Percentiles rank a stretch among this genome's conserved stretches.
These are phyloP conservation scores for Ricordea florida DNA, from an alignment of 92 coral and sea anemone genomes.

Conservation along the genomic window DNA sequence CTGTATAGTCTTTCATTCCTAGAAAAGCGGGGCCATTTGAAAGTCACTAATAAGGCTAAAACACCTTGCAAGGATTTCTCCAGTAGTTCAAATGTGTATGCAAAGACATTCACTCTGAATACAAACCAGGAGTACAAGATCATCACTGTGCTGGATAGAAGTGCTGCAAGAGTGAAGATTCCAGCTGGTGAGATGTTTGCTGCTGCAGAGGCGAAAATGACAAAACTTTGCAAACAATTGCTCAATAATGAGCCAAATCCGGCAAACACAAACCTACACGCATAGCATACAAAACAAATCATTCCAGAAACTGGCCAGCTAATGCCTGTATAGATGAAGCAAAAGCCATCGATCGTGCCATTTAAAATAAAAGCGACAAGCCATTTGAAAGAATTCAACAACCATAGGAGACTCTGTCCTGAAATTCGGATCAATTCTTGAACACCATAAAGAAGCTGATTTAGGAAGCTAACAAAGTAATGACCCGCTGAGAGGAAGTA, in stretches of 20 bases:
- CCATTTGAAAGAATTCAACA: not conserved
- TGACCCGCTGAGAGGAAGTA: not conserved
- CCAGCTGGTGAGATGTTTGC: slow-evolving; percentile 45
- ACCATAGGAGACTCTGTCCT: not conserved
- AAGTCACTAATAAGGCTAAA: slow-evolving; percentile 19
- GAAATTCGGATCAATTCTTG: not conserved
- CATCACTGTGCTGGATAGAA: slow-evolving; percentile 26
- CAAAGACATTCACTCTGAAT: slow-evolving; percentile 56
- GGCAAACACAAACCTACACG: too few relatives aligned
- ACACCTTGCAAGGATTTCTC: slow-evolving; percentile 46
- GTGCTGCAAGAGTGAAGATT: slow-evolving; percentile 28
- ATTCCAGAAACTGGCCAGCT: not conserved
- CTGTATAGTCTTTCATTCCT: not conserved
- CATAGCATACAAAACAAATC: too few relatives aligned
- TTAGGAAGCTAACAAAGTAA: not conserved
- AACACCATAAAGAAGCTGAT: not conserved
- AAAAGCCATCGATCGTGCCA: not conserved
- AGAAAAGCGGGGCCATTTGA: not conserved
- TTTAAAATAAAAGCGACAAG: not conserved
- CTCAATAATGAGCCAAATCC: not conserved
- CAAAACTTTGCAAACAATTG: not conserved
- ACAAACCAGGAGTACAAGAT: slow-evolving; percentile 20
- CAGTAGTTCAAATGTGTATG: slow-evolving; percentile 39
- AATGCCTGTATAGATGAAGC: not conserved
- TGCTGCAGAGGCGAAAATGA: not conserved